These are phyloP conservation scores for Drosophila orena DNA, from an alignment of 1,140 invertebrate genomes.

Conservation along the genomic window DNA sequence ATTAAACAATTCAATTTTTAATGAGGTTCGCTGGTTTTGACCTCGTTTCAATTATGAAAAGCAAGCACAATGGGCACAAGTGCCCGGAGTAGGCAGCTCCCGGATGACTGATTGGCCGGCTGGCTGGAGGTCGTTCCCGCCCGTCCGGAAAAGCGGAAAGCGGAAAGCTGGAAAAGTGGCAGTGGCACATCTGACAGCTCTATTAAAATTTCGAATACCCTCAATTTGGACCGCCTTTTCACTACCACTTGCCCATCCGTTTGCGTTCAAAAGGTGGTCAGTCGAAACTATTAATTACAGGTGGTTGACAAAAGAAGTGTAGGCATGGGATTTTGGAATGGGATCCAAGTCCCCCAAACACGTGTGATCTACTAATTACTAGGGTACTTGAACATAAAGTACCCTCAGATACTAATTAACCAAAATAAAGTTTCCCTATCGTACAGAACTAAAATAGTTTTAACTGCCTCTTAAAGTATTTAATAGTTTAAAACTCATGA, in stretches of 20 bases:
- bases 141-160: constrained; percentile 42
- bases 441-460: not conserved
- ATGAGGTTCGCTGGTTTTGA: constrained; percentile 72
- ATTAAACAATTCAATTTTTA: constrained; percentile 82
- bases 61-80: constrained; percentile 43
- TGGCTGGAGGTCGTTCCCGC: constrained; percentile 46
- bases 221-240: constrained; percentile 28
- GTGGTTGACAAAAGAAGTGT: constrained; percentile 9
- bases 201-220: constrained; percentile 47
- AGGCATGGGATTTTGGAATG: constrained; percentile 2
- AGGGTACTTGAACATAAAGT: constrained; percentile 18
- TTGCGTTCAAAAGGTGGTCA: constrained; percentile 21
- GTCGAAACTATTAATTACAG: constrained; percentile 59
- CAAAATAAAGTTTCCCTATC: not conserved
- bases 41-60: constrained; percentile 74
- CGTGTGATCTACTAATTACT: constrained; percentile 33
- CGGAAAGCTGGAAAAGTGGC: constrained; percentile 28
- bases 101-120: constrained; percentile 8
- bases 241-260: not conserved
- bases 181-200: constrained; percentile 26
- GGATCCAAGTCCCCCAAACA: constrained; percentile 1
- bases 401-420: constrained; percentile 5
- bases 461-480: too few relatives aligned
- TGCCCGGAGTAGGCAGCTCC: constrained; percentile 20
- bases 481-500: too few relatives aligned